A percentile compares a stretch with the other conserved stretches of the same genome.
phyloP scores from a whole-genome alignment of 2,113 vertebrate genomes.

The Zosterops hypoxanthus region DNA sequence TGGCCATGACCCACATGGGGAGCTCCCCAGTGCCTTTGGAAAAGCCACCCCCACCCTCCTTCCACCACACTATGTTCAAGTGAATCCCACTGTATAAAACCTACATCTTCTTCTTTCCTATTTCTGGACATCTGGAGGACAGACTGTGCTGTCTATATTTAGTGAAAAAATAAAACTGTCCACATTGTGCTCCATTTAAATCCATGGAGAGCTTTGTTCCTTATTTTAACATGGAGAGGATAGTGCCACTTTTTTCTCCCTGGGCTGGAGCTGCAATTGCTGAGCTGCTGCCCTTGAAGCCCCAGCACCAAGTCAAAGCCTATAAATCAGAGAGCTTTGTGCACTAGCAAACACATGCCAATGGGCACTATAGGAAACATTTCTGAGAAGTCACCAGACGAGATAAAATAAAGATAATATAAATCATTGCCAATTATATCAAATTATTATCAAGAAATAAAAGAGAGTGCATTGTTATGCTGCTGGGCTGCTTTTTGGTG shows the following conservation, averaged over 20 bases:
- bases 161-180: neutral
- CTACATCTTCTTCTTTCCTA: neutral
- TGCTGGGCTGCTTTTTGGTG: neutral
- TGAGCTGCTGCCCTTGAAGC: slow-evolving; percentile 29
- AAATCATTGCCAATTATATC: neutral
- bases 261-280: neutral
- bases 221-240: neutral
- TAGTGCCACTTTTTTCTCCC: neutral
- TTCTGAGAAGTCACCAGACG: neutral
- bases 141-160: neutral
- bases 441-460: neutral
- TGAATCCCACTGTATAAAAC: neutral
- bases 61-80: neutral
- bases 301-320: neutral
- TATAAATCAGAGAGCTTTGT: neutral
- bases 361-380: neutral
- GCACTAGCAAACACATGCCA: neutral
- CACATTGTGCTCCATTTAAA: neutral
- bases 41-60: neutral
- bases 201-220: neutral
- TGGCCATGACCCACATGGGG: neutral
- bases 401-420: neutral
- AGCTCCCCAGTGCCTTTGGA: neutral
- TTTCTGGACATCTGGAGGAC: neutral
- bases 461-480: neutral